Base-by-base conservation (phyloP, 2,888 invertebrate species). In the Zaprionus lineosus region DNA sequence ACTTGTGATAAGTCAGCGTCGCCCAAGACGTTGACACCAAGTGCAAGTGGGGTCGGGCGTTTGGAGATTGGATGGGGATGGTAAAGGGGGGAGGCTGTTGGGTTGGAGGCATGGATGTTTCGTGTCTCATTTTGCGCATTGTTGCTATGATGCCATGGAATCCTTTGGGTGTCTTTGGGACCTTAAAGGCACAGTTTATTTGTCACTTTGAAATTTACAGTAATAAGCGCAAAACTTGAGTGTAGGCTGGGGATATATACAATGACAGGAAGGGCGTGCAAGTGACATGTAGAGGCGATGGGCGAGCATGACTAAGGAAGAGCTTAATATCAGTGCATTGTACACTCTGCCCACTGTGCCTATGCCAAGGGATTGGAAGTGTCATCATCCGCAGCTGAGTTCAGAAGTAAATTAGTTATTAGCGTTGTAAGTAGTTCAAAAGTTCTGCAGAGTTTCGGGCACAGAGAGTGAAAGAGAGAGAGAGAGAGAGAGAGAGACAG, bases 351-450 rank as follows among this genome's bases (percentile, higher is more conserved):
- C 24, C 4, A 6, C 4, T 24, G 1, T n/a, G 2, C 8, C 4
- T n/a, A 24, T n/a, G n/a, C n/a, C 8, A 24, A 24, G 8, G 4
- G n/a, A 7, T 7, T 6, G 4, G 24, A 24, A 24, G 19, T 5
- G 33, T 29, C 63, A 39, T 46, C 47, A 39, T 46, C 21, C 29
- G 16, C 7, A 26, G 52, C 43, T 47, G 39, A 69, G 56, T 50
- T 69, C 63, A 70, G 58, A 68, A 81, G 74, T 82, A 84, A 86
- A 86, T 86, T 86, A 82, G 82, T 85, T 86, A 85, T 86, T 86
- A 85, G 76, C 62, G 78, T 70, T 83, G 81, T 83, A 83, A 85
- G 84, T 84, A 84, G 83, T 84, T 74, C 39, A 75, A 68, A 71
- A 71, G 51, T 68, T 72, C 28, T 11, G 19, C 64, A 66, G 74